Evolutionary conservation across 2,888 invertebrate species (phyloP).

Genomic region (Pogonocherus hispidulus): DNA sequence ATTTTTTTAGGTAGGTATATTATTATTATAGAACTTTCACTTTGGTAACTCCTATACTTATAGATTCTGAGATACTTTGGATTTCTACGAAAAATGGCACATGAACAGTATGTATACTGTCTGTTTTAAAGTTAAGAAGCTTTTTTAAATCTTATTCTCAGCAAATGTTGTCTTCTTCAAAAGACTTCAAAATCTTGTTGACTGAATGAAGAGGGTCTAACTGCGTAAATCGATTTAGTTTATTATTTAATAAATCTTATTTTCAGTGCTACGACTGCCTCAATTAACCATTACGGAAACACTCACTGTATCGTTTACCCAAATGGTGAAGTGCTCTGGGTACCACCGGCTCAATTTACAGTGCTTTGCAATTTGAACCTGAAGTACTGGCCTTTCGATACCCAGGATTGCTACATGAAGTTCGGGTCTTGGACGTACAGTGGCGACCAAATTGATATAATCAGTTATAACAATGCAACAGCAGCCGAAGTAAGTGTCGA

Average conservation of each 20-base stretch:
- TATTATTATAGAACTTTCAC: no score
- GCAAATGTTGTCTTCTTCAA: no score
- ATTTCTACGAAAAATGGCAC: no score
- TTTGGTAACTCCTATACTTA: no score
- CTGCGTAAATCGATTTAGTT: no score
- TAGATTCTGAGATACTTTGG: no score
- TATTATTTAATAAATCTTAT: background rate
- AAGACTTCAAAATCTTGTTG: no score
- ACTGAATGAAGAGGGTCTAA: no score
- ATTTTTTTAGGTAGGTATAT: no score
- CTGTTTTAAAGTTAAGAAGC: no score
- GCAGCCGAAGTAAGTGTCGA: slow-evolving; percentile 53
- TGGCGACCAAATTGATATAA: slow-evolving; percentile 73
- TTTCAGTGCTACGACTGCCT: slow-evolving; percentile 73
- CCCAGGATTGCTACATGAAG: slow-evolving; percentile 76
- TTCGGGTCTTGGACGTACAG: slow-evolving; percentile 83
- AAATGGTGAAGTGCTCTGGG: slow-evolving; percentile 75
- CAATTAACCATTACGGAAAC: slow-evolving; percentile 74
- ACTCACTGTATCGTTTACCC: slow-evolving; percentile 70
- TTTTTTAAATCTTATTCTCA: no score
- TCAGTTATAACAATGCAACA: slow-evolving; percentile 53
- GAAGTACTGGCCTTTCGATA: slow-evolving; percentile 82
- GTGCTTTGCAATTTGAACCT: slow-evolving; percentile 78
- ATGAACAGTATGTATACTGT: no score
- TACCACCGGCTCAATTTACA: slow-evolving; percentile 78